Base-by-base conservation (phyloP, 2,888 invertebrate species). In the Chironomus tentans region DNA sequence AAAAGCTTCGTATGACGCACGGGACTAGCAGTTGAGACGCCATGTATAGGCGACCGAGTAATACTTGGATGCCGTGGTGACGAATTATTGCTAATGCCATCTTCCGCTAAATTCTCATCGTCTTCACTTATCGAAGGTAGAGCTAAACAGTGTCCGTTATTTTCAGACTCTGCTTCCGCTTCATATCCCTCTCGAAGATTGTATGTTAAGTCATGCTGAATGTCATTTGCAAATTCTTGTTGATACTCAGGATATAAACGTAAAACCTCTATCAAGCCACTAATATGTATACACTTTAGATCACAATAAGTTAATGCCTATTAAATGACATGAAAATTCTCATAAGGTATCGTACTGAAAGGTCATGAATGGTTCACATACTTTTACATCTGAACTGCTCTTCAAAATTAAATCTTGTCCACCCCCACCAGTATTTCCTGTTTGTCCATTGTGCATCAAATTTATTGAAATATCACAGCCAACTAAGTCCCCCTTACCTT, bases 81-180 rank as follows among this genome's bases (percentile, higher is more conserved):
- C 4, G 89, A 88, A 10, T 87, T 86, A 80, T 87, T 71, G 56
- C 48, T 74, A 47, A 68, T 61, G 38, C 78, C 86, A 46, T 90
- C 89, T 77, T 94, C 94, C 48, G 92, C 92, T 28, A 90, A 91
- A 80, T 94, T 94, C 83, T 95, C 97, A 81, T 97, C 97, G 79
- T 97, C 97, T 83, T 97, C 97, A 77, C 95, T 95, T 82, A 97
- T 97, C 50, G 96, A 96, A 2, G 97, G 97, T 78, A 95, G 84
- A 2, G 94, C 91, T 1, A 94, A 93, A 74, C 90, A 88, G 10
- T 92, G 92, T 10, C 72, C 72, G 79, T 91, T 92, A 77, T 89
- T 88, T 77, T 92, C 92, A 0, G 89, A 90, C 80, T 91, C 92
- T 5, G 76, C 21, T 86, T 94, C 95, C 13, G 92, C 93, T 81